Percentiles rank a stretch among this genome's conserved stretches.
These are phyloP conservation scores for Drosophila pruinosa DNA, from an alignment of 1,140 invertebrate species.

Conservation along the genomic window DNA sequence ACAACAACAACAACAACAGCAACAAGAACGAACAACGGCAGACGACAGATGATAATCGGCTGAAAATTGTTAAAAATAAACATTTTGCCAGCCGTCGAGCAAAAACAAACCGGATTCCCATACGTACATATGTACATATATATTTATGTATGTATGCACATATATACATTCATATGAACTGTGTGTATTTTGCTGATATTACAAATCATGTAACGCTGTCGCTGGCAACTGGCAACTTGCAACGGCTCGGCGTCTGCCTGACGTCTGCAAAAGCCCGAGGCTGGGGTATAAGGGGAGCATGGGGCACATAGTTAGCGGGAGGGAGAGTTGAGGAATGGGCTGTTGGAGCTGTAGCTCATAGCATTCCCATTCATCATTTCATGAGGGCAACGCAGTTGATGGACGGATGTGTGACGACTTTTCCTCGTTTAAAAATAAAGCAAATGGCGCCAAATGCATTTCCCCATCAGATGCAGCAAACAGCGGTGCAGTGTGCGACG, in stretches of 20 bases:
- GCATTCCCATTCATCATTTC: constrained; percentile 64
- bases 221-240: constrained; percentile 23
- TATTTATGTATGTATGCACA: constrained; percentile 1
- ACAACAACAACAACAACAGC: constrained; percentile 14
- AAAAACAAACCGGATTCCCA: constrained; percentile 69
- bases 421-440: constrained; percentile 66
- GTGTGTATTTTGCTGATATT: constrained; percentile 70
- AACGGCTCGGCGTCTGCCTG: constrained; percentile 58
- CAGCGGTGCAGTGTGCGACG: no score
- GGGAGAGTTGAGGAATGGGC: neutral
- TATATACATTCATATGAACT: no score
- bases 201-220: constrained; percentile 74
- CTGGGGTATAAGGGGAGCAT: neutral
- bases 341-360: constrained; percentile 21
- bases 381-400: constrained; percentile 50
- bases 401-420: constrained; percentile 79
- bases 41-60: constrained; percentile 73
- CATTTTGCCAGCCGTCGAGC: constrained; percentile 31
- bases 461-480: no score
- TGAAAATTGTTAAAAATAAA: constrained; percentile 77
- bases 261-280: constrained; percentile 55
- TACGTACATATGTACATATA: constrained; percentile 13
- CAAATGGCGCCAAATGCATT: constrained; percentile 77
- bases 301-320: no score
- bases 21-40: constrained; percentile 17